These are phyloP conservation scores for Psococerastis gibbosa DNA, from an alignment of 2,888 invertebrate genomes.

Conservation along the genomic window DNA sequence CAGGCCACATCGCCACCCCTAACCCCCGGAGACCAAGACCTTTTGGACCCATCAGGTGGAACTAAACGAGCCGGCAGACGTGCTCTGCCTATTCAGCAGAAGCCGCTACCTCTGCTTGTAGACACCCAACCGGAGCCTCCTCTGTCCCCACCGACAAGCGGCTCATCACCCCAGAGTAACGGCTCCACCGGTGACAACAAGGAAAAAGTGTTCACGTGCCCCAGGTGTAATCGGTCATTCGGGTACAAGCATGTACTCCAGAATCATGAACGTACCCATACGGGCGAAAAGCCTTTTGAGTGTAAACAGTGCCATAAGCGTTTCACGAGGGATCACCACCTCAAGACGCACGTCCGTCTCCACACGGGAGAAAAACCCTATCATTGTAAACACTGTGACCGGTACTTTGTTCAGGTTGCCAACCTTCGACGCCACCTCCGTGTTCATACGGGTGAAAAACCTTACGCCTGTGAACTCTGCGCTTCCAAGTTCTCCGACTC, in stretches of 20 bases:
- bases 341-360: conserved; percentile 80
- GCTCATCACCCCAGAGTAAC: conserved; percentile 31
- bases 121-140: conserved; percentile 28
- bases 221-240: conserved; percentile 70
- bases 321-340: conserved; percentile 81
- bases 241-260: conserved; percentile 89
- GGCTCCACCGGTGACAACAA: conserved; percentile 26
- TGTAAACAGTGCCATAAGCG: conserved; percentile 82
- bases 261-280: conserved; percentile 87
- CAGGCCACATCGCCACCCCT: no score
- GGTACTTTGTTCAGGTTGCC: conserved; percentile 85
- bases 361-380: conserved; percentile 91
- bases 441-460: conserved; percentile 81
- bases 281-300: conserved; percentile 86
- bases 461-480: conserved; percentile 74
- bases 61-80: conserved; percentile 6
- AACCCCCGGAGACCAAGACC: no score
- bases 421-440: conserved; percentile 73
- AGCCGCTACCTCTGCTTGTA: no score
- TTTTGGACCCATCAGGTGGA: no score
- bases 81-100: no score
- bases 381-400: conserved; percentile 77
- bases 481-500: conserved; percentile 76
- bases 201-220: conserved; percentile 77
- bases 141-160: conserved; percentile 35